Conservation (phyloP, 2,113 vertebrate genomes). For the Stegastes partitus region DNA sequence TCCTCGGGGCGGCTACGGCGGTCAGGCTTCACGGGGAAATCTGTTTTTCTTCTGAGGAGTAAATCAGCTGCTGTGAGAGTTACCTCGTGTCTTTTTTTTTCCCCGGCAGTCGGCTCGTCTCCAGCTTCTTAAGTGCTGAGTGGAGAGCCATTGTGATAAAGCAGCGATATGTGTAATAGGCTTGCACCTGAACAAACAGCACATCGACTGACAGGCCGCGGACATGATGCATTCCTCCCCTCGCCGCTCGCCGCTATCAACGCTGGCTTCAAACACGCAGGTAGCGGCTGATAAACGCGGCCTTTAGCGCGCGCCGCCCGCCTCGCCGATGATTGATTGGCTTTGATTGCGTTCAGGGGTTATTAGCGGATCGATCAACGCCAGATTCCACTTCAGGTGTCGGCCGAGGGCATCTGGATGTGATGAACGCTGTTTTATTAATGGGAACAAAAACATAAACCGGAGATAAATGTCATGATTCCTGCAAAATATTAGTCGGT, state of each 20-base stretch:
- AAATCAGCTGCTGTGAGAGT: constrained; percentile 28
- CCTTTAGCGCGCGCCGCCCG: background rate
- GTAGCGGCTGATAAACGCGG: constrained; percentile 32
- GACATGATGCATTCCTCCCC: constrained; percentile 17
- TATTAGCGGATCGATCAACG: constrained; percentile 3
- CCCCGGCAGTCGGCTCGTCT: constrained; percentile 12
- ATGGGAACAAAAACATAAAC: too few relatives aligned
- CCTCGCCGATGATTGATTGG: background rate
- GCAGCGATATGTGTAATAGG: constrained; percentile 64
- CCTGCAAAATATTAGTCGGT: too few relatives aligned
- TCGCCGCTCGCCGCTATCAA: constrained; percentile 9
- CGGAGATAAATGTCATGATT: background rate
- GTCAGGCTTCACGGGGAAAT: constrained; percentile 27
- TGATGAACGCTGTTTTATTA: background rate
- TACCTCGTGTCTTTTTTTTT: constrained; percentile 23
- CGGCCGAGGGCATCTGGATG: background rate
- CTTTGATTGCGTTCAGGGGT: background rate
- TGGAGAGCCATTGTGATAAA: constrained; percentile 55
- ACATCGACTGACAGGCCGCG: constrained; percentile 36
- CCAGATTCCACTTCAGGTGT: constrained; percentile 2
- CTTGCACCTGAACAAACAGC: constrained; percentile 64
- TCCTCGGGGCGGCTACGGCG: background rate
- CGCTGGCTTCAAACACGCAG: constrained; percentile 19
- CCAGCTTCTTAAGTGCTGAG: constrained; percentile 33
- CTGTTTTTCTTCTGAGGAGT: too few relatives aligned